A percentile compares a stretch with the other conserved stretches of the same genome.
Conservation (phyloP, 2,113 vertebrate species). For the Sander vitreus region DNA sequence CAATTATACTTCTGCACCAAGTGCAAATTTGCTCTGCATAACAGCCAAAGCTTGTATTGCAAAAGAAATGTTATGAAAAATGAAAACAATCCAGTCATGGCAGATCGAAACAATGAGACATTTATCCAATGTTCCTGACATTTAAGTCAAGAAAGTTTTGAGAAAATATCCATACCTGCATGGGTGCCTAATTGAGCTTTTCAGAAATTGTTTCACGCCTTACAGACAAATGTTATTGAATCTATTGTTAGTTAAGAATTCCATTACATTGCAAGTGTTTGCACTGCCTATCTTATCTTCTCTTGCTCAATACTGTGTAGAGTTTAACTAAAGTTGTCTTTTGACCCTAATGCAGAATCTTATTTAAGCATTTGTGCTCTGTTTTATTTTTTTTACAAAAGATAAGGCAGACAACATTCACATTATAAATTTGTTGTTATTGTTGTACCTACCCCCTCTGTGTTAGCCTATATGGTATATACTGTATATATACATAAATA, state of each 20-base stretch:
- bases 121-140: not conserved
- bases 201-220: not conserved
- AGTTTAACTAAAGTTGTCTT: slow-evolving; percentile 21
- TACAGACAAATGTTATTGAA: not conserved
- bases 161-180: not conserved
- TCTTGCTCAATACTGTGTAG: slow-evolving; percentile 36
- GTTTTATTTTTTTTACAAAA: slow-evolving; percentile 3
- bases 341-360: not conserved
- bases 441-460: not conserved
- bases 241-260: slow-evolving; percentile 3
- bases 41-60: not conserved
- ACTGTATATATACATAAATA: too few species aligned
- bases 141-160: slow-evolving; percentile 13
- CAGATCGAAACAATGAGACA: not conserved
- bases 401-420: not conserved
- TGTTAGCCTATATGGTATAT: too few species aligned
- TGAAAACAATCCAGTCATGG: not conserved
- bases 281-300: slow-evolving; percentile 42
- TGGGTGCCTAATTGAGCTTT: not conserved
- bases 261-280: not conserved
- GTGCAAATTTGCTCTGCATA: slow-evolving; percentile 35
- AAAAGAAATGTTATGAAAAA: slow-evolving; percentile 4
- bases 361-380: not conserved
- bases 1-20: slow-evolving; percentile 21
- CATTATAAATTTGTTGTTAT: not conserved